These are phyloP conservation scores for Anoura caudifer DNA, from an alignment of 2,113 vertebrate genomes.

Conservation along the genomic window DNA sequence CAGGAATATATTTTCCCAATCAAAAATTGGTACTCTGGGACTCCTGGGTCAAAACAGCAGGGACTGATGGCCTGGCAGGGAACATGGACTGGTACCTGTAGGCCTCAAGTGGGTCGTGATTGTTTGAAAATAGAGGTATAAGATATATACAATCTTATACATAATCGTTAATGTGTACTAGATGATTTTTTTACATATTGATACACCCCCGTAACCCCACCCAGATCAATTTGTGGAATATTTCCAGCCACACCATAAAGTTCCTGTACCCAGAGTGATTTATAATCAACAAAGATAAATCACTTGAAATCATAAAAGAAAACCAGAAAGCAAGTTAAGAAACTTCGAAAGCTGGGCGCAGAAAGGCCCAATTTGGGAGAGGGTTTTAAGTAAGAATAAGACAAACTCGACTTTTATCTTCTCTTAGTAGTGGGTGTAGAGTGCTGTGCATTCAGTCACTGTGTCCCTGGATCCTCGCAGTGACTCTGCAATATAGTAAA, in stretches of 20 bases:
- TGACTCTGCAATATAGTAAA: not conserved
- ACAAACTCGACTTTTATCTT: not conserved
- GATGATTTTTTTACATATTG: not conserved
- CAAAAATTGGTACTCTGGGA: not conserved
- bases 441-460: not conserved
- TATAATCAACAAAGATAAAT: not conserved
- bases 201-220: not conserved
- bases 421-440: not conserved
- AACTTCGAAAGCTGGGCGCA: not conserved
- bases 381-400: not conserved
- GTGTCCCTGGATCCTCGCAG: not conserved
- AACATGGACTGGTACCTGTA: too few species aligned
- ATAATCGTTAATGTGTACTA: not conserved
- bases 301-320: constrained; percentile 7
- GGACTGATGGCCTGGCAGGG: too few species aligned
- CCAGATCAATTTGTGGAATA: constrained; percentile 4
- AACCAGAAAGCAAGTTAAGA: constrained; percentile 15
- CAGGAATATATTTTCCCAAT: not conserved
- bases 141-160: not conserved
- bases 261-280: not conserved
- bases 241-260: not conserved
- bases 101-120: not conserved
- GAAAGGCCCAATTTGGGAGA: not conserved
- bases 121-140: not conserved
- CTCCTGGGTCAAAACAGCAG: too few species aligned